phyloP scores from a whole-genome alignment of 1,140 invertebrate species.

The Tetramorium alpestre region DNA sequence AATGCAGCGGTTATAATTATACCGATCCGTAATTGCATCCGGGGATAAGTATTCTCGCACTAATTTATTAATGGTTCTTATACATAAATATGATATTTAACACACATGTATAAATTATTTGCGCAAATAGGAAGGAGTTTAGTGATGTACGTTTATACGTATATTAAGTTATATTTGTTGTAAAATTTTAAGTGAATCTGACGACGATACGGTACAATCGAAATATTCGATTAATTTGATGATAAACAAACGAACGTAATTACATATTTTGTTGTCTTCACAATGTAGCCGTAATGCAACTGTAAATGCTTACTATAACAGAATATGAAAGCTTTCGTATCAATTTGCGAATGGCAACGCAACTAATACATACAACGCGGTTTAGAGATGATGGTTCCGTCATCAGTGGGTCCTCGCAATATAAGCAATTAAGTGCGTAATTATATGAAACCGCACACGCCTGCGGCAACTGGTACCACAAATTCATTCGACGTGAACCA shows the following conservation, averaged over 20 bases:
- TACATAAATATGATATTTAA: background rate
- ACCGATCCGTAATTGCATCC: slow-evolving; percentile 34
- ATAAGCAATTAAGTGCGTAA: slow-evolving; percentile 82
- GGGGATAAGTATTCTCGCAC: background rate
- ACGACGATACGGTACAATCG: background rate
- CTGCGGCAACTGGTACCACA: slow-evolving; percentile 61
- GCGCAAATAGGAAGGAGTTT: background rate
- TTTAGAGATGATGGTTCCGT: slow-evolving; percentile 69
- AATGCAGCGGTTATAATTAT: slow-evolving; percentile 48
- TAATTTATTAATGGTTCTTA: slow-evolving; percentile 16
- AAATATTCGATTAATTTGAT: background rate
- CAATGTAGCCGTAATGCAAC: background rate
- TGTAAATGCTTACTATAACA: background rate
- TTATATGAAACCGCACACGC: slow-evolving; percentile 79
- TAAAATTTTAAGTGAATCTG: background rate
- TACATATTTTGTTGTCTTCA: slow-evolving; percentile 24
- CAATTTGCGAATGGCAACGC: slow-evolving; percentile 59
- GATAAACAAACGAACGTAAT: slow-evolving; percentile 17
- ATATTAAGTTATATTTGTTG: background rate
- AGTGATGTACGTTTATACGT: background rate
- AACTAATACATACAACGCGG: slow-evolving; percentile 54
- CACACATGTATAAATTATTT: background rate
- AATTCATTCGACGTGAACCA: slow-evolving; percentile 80
- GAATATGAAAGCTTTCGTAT: slow-evolving; percentile 18
- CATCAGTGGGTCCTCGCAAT: slow-evolving; percentile 72